Percentiles rank a stretch among this genome's conserved stretches.
phyloP scores from a whole-genome alignment of 2,797 vertebrate species.

The Varecia variegata region DNA sequence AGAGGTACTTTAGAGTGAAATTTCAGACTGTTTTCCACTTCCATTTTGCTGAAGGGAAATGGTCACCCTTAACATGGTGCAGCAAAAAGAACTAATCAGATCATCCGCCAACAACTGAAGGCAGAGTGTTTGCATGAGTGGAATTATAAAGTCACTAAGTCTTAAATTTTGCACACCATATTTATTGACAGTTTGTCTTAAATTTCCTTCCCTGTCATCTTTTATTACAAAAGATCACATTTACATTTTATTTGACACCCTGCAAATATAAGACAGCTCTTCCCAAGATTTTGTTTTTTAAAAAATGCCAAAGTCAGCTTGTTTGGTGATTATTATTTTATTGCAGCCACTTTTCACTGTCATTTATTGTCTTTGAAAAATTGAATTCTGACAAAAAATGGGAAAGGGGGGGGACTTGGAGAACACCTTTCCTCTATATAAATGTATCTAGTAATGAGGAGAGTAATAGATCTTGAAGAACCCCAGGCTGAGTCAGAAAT shows the following conservation, averaged over 20 bases:
- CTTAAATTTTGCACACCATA: conserved; percentile 7
- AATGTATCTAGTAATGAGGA: not conserved
- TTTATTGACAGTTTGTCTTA: conserved; percentile 57
- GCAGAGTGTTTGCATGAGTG: not conserved
- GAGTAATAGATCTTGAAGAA: conserved; percentile 25
- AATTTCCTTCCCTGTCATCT: conserved; percentile 35
- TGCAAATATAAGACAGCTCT: conserved; percentile 36
- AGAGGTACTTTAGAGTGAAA: conserved; percentile 6
- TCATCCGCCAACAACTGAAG: not conserved
- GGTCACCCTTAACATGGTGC: not conserved
- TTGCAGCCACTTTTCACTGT: conserved; percentile 36
- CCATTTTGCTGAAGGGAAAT: not conserved
- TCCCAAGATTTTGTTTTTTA: not conserved
- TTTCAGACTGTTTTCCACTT: not conserved
- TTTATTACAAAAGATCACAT: conserved; percentile 49
- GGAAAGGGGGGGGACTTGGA: not conserved
- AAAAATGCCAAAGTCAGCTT: conserved; percentile 40
- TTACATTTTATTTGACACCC: conserved; percentile 49
- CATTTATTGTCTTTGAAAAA: conserved; percentile 46
- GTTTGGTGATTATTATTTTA: conserved; percentile 52
- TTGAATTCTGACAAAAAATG: conserved; percentile 20
- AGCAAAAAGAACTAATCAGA: conserved; percentile 2
- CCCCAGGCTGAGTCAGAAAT: not conserved
- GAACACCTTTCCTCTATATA: not conserved
- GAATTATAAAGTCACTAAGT: not conserved